Evolutionary conservation across 2,888 invertebrate genomes (phyloP), one percentile per base, ranked within the genome.

Genomic region (Glaucopsyche alexis): DNA sequence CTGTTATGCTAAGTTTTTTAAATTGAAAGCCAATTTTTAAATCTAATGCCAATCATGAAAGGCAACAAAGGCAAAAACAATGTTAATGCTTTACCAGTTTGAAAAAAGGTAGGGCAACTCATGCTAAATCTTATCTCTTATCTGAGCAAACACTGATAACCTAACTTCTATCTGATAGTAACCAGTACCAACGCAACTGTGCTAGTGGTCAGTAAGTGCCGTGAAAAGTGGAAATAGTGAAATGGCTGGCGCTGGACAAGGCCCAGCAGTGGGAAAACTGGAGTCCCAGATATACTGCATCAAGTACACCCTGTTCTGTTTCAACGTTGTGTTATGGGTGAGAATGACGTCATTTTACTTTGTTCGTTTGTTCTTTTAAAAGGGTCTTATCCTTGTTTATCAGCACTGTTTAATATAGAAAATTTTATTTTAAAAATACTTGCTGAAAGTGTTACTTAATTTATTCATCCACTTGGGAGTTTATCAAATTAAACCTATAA

Each of bases 291-390:
- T 97, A 81, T 95, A 95, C 77, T 95, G 96, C 83, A 94, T 97
- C 77, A 97, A 97, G 88, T 97, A 96, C 87, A 95, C 96, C 69
- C 90, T 97, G 77, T 95, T 97, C 81, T 97, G 96, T 83, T 95
- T 96, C 87, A 97, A 97, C 85, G 94, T 96, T 72, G 94, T 97
- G 72, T 89, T 96, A 81, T 96, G 96, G 96, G 97, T 96, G 85
- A 94, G 96, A 94, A 19, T 29, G 14, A 29, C 16, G 40, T 69
- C 9, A 69, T 50, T 40, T 42, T 70, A 19, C 19, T 29, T n/a
- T 38, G 16, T 16, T 55, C 19, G 16, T 16, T 8, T 11, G 47
- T 11, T 19, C 16, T 9, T 8, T 55, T 55, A 55, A 6, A 40
- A n/a, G n/a, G n/a, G n/a, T n/a, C n/a, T n/a, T n/a, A n/a, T n/a